Evolutionary conservation across 2,113 vertebrate species (phyloP), one percentile per base, ranked within the genome.

Genomic region (Ascaphus truei): DNA sequence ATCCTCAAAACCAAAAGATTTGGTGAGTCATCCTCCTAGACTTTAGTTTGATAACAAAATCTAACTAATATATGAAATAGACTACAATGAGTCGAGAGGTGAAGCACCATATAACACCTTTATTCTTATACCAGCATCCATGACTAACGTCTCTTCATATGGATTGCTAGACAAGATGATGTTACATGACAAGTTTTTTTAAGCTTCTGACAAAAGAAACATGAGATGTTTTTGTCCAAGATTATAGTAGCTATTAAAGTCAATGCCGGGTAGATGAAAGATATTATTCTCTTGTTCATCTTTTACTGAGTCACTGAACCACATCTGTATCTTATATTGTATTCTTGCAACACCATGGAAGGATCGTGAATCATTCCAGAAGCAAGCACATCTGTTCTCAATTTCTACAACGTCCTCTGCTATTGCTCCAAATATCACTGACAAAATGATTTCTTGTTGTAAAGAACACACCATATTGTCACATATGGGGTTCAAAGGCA

Each of bases 181-280:
- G n/a, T n/a, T n/a, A n/a, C n/a, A n/a, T n/a, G n/a, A n/a, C n/a
- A n/a, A n/a, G n/a, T n/a, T n/a, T n/a, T n/a, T n/a, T n/a, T n/a
- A n/a, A n/a, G n/a, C n/a, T n/a, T n/a, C n/a, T n/a, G n/a, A n/a
- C n/a, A n/a, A n/a, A n/a, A n/a, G 16, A 36, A 11, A n/a, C 13
- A 50, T 63, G 3, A 51, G 31, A 63, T 51, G 45, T 36, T 51
- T n/a, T n/a, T n/a, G n/a, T n/a, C 61, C 31, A 51, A 36, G 61
- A 50, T 63, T 63, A 37, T 34, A 63, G 22, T 37, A 25, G 33
- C 15, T 53, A n/a, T 55, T 10, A 43, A 41, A 22, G 18, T 3
- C 27, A 55, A 29, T 25, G 15, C 23, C 48, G 30, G 5, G 16
- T 12, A 65, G 45, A 65, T 33, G 50, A 48, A 53, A 53, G 25